phyloP scores from a whole-genome alignment of 2,797 vertebrate genomes.

The Capromys pilorides region DNA sequence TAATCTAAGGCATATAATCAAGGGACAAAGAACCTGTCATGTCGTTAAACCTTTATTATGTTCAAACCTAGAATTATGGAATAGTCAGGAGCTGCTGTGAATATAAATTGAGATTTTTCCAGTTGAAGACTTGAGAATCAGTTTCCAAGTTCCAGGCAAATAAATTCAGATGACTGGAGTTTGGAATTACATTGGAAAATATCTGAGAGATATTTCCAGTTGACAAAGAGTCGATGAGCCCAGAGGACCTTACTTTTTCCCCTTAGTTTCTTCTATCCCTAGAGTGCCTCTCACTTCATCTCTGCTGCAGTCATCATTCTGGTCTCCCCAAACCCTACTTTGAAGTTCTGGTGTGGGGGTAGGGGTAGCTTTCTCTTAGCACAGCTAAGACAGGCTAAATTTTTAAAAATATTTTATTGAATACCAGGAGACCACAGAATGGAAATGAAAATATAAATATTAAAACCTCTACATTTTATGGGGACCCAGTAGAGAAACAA shows the following conservation, averaged over 20 bases:
- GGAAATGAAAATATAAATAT: not conserved
- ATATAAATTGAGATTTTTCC: constrained; percentile 56
- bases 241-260: not conserved
- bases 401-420: constrained; percentile 52
- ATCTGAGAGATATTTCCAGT: not conserved
- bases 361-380: not conserved
- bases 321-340: not conserved
- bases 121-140: not conserved
- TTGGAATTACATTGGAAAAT: not conserved
- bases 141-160: constrained; percentile 5
- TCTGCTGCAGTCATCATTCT: not conserved
- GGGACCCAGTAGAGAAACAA: not conserved
- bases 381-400: not conserved
- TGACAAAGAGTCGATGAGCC: not conserved
- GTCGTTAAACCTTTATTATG: not conserved
- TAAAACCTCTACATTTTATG: not conserved
- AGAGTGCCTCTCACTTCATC: not conserved
- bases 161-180: not conserved
- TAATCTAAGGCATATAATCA: constrained; percentile 44
- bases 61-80: constrained; percentile 58
- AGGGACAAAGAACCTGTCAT: constrained; percentile 53
- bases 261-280: not conserved
- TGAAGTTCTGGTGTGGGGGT: not conserved
- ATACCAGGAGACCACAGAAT: not conserved
- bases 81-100: constrained; percentile 49